Conservation (phyloP, 1,140 invertebrate genomes). For the Hypothenemus hampei region DNA sequence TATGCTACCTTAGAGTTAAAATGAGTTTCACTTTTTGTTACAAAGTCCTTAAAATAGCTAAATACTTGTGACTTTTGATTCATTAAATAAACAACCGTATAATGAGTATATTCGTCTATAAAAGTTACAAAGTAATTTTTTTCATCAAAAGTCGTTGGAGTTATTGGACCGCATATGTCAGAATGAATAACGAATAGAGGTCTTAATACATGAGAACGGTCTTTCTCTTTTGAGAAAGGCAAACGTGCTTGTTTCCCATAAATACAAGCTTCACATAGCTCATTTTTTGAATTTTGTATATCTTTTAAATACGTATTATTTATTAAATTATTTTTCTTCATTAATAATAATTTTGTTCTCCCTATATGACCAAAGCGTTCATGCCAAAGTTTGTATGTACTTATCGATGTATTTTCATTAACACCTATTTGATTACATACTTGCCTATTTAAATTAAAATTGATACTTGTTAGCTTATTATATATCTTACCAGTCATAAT, state of each 20-base stretch:
- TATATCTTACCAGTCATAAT: slow-evolving; percentile 35
- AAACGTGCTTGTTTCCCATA: slow-evolving; percentile 46
- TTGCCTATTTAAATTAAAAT: too few species aligned
- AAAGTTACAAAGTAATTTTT: slow-evolving; percentile 44
- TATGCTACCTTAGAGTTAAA: slow-evolving; percentile 43
- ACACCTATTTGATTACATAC: slow-evolving; percentile 1
- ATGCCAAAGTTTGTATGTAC: too few species aligned
- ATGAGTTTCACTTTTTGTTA: slow-evolving; percentile 40
- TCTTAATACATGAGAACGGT: slow-evolving; percentile 41
- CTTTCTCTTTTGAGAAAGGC: slow-evolving; percentile 42
- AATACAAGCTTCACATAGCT: slow-evolving; percentile 48
- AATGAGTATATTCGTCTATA: slow-evolving; percentile 44
- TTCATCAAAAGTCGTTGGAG: slow-evolving; percentile 38
- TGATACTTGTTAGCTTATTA: slow-evolving; percentile 34
- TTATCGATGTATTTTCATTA: slow-evolving; percentile 1
- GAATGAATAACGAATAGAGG: slow-evolving; percentile 44
- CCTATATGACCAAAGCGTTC: too few species aligned
- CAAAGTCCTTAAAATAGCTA: slow-evolving; percentile 39
- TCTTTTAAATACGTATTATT: too few species aligned
- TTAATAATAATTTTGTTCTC: too few species aligned
- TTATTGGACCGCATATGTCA: slow-evolving; percentile 48
- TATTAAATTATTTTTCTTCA: too few species aligned
- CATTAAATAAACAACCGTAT: slow-evolving; percentile 40
- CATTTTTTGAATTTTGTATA: slow-evolving; percentile 18
- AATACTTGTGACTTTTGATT: slow-evolving; percentile 43